Evolutionary conservation across 2,797 vertebrate species (phyloP).

Genomic region (Furcifer pardalis): DNA sequence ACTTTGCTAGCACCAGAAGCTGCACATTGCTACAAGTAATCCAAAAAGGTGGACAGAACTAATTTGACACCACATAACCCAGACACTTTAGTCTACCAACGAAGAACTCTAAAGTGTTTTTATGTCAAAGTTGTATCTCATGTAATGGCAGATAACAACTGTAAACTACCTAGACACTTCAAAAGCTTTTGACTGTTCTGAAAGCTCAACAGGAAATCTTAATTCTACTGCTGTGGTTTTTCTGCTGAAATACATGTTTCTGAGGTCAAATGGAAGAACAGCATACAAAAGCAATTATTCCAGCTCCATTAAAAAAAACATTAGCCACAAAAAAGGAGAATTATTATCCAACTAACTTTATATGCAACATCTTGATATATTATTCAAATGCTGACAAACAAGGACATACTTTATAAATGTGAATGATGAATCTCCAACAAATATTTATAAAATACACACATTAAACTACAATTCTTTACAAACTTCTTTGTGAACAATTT

Average conservation of each 20-base stretch:
- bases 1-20: constrained; percentile 30
- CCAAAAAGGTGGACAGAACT: constrained; percentile 49
- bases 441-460: neutral
- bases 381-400: constrained; percentile 26
- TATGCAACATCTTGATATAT: neutral
- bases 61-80: constrained; percentile 45
- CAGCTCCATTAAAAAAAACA: constrained; percentile 39
- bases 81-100: constrained; percentile 43
- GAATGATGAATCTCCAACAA: neutral
- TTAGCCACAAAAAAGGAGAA: constrained; percentile 7
- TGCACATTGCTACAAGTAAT: constrained; percentile 43
- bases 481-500: neutral
- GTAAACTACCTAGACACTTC: constrained; percentile 45
- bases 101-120: constrained; percentile 50
- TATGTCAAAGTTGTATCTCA: constrained; percentile 41
- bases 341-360: neutral
- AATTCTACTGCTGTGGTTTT: constrained; percentile 66
- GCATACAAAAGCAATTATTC: constrained; percentile 49
- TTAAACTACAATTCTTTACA: neutral
- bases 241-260: constrained; percentile 59
- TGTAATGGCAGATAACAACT: constrained; percentile 50
- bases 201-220: constrained; percentile 69
- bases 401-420: constrained; percentile 26
- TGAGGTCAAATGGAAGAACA: constrained; percentile 49
- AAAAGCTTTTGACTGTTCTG: constrained; percentile 48